phyloP scores from a whole-genome alignment of 2,113 vertebrate genomes.

The Anthoscopus minutus region DNA sequence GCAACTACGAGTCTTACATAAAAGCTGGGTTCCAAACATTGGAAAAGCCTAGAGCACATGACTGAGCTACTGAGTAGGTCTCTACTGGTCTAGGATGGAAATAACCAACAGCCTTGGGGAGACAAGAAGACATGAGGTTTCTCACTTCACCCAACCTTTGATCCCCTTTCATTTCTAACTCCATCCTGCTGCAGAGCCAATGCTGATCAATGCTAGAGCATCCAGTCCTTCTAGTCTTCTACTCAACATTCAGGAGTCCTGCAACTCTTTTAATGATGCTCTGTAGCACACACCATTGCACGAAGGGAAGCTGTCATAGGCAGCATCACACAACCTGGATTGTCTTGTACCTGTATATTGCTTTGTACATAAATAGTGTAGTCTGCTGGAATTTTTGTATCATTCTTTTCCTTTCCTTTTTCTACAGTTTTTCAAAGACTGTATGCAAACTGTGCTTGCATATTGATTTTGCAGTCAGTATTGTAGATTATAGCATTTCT shows the following conservation, averaged over 20 bases:
- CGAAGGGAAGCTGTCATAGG: not conserved
- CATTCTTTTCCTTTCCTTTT: not conserved
- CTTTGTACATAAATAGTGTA: constrained; percentile 29
- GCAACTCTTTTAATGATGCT: not conserved
- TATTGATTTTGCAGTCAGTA: constrained; percentile 15
- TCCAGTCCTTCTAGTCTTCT: not conserved
- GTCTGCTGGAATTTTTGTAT: constrained; percentile 21
- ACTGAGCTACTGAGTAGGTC: not conserved
- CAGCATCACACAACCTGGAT: not conserved
- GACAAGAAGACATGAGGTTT: not conserved
- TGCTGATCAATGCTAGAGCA: not conserved
- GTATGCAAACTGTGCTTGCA: not conserved
- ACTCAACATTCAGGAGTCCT: not conserved
- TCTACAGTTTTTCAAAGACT: constrained; percentile 1
- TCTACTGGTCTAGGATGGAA: not conserved
- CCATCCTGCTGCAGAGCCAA: not conserved
- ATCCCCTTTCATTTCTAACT: not conserved
- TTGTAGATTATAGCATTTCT: not conserved
- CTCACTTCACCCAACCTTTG: not conserved
- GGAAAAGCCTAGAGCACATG: not conserved
- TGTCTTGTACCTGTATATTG: not conserved
- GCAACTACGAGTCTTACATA: not conserved
- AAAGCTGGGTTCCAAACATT: not conserved
- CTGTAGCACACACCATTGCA: not conserved
- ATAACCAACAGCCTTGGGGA: not conserved